These are phyloP conservation scores for Spicauda simplicius DNA, from an alignment of 2,888 invertebrate genomes.

Conservation along the genomic window DNA sequence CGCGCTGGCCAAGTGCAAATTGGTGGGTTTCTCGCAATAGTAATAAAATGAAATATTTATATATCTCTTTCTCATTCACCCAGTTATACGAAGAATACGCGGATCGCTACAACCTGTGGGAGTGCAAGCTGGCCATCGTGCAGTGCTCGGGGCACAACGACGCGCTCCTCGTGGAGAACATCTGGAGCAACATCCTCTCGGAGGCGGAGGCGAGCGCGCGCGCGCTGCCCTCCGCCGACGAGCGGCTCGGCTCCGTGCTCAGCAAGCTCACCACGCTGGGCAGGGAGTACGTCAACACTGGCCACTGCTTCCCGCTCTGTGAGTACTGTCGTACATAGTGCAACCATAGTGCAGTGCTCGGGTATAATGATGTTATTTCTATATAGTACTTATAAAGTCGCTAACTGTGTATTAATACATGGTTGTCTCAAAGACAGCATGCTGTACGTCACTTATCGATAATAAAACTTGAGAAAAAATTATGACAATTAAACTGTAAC, in stretches of 20 bases:
- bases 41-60: neutral
- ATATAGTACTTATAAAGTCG: too few relatives aligned
- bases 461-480: too few relatives aligned
- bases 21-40: too few relatives aligned
- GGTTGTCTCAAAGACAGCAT: too few relatives aligned
- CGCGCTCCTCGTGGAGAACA: constrained; percentile 92
- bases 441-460: too few relatives aligned
- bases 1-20: too few relatives aligned
- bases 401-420: too few relatives aligned
- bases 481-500: too few relatives aligned
- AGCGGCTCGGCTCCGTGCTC: constrained; percentile 88
- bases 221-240: constrained; percentile 68
- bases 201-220: constrained; percentile 83
- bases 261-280: constrained; percentile 91
- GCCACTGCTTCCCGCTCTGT: constrained; percentile 95
- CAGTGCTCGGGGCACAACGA: constrained; percentile 98
- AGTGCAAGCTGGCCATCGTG: constrained; percentile 97
- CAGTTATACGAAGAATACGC: constrained; percentile 96
- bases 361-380: too few relatives aligned
- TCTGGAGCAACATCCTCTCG: constrained; percentile 94
- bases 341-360: too few relatives aligned
- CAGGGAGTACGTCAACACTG: constrained; percentile 91
- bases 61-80: constrained; percentile 23
- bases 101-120: constrained; percentile 94
- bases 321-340: constrained; percentile 52